phyloP scores from a whole-genome alignment of 2,113 vertebrate genomes.

The Onychostruthus taczanowskii region DNA sequence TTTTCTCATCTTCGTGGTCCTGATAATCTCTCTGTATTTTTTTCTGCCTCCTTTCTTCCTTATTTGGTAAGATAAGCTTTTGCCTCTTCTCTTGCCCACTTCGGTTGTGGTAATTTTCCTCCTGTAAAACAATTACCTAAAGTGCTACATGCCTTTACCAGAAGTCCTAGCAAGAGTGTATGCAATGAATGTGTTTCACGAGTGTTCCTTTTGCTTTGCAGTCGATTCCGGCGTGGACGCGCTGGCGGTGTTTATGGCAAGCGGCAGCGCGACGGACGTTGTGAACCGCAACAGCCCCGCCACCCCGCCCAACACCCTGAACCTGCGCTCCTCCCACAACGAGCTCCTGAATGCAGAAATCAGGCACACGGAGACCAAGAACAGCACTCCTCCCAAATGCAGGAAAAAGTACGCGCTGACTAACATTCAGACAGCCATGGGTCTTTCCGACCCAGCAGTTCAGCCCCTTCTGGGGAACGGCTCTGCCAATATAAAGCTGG shows the following conservation, averaged over 20 bases:
- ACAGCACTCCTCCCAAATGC: conserved; percentile 88
- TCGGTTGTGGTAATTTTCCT: background rate
- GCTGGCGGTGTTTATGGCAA: conserved; percentile 89
- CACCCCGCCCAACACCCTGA: conserved; percentile 88
- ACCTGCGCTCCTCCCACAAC: conserved; percentile 92
- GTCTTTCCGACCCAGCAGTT: conserved; percentile 81
- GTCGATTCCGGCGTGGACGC: conserved; percentile 78
- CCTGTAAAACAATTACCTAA: background rate
- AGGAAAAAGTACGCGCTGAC: conserved; percentile 89
- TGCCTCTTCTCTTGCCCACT: background rate
- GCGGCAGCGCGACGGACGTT: conserved; percentile 80
- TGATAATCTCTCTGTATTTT: background rate
- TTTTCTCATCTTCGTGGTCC: background rate
- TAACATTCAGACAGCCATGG: conserved; percentile 89
- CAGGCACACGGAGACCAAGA: conserved; percentile 83
- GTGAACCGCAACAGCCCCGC: conserved; percentile 77
- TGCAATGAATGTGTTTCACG: background rate
- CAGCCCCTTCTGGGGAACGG: conserved; percentile 79
- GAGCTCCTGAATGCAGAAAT: conserved; percentile 89
- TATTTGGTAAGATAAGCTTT: background rate
- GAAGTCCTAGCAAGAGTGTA: background rate
- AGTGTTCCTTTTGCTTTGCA: conserved; percentile 42
- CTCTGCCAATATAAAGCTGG: conserved; percentile 91
- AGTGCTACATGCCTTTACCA: background rate
- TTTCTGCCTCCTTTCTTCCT: background rate